Percentiles rank a stretch among this genome's conserved stretches.
Conservation (phyloP, 1,140 invertebrate genomes). For the Acromyrmex echinatior region DNA sequence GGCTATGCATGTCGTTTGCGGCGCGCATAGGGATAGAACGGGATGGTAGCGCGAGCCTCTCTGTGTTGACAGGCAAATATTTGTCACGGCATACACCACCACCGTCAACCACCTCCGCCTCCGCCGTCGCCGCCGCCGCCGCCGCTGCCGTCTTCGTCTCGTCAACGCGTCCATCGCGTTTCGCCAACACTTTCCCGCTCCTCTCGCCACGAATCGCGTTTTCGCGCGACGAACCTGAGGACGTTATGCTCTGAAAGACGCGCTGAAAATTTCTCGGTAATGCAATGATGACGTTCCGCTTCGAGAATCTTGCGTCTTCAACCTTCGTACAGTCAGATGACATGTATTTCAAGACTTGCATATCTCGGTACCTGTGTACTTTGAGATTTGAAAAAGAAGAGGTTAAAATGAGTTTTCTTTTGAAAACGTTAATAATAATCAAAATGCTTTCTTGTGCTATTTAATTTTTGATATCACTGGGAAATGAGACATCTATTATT, state of each 20-base stretch:
- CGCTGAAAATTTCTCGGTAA: conserved; percentile 56
- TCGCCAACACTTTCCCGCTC: conserved; percentile 10
- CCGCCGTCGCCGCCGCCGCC: conserved; percentile 45
- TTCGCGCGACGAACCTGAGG: conserved; percentile 30
- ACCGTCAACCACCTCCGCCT: conserved; percentile 77
- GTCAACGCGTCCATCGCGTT: conserved; percentile 60
- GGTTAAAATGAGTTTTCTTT: not conserved
- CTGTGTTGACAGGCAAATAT: conserved; percentile 85
- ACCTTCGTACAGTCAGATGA: conserved; percentile 1
- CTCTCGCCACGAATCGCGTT: conserved; percentile 34
- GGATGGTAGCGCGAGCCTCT: conserved; percentile 78
- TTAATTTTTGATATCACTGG: not conserved
- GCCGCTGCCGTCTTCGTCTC: conserved; percentile 72
- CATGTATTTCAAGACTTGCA: conserved; percentile 9
- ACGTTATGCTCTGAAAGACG: conserved; percentile 38
- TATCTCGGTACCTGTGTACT: not conserved
- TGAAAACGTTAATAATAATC: conserved; percentile 22
- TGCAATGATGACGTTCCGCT: conserved; percentile 48
- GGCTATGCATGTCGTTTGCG: conserved; percentile 80
- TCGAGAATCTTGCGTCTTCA: conserved; percentile 17
- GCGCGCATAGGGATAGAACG: conserved; percentile 67
- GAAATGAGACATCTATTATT: not conserved
- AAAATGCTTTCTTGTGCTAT: not conserved
- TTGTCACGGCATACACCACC: conserved; percentile 84
- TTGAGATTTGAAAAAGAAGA: not conserved